phyloP scores from a whole-genome alignment of 2,797 vertebrate species.

The Phylloscopus collybita region DNA sequence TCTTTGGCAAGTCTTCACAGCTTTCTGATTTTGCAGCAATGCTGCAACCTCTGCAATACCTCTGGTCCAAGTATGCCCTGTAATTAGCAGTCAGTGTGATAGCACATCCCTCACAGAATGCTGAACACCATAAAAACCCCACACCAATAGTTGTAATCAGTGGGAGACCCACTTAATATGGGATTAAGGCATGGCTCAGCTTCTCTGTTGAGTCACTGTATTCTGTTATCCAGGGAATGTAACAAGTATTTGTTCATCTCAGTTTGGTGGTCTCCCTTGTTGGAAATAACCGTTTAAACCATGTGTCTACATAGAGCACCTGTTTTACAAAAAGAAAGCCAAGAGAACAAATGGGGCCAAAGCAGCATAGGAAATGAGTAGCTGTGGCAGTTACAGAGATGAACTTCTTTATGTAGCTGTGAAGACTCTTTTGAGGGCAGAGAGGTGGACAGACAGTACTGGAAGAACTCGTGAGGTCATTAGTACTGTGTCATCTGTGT shows the following conservation, averaged over 20 bases:
- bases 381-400: neutral
- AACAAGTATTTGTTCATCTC: neutral
- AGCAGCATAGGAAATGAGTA: accelerated
- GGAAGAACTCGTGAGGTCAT: neutral
- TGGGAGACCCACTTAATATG: neutral
- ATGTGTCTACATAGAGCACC: neutral
- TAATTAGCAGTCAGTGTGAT: neutral
- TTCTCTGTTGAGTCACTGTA: neutral
- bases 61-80: neutral
- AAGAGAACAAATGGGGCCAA: neutral
- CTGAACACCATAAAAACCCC: neutral
- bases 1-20: neutral
- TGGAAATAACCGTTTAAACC: neutral
- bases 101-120: neutral
- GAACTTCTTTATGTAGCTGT: neutral
- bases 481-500: neutral
- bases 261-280: neutral
- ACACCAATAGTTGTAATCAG: neutral
- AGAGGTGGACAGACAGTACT: neutral
- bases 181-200: neutral
- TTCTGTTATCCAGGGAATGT: neutral
- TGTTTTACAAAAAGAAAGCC: neutral
- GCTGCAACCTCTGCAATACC: neutral
- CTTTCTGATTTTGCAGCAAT: neutral
- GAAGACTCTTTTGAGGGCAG: neutral